A percentile compares a stretch with the other conserved stretches of the same genome.
phyloP scores from a whole-genome alignment of 2,797 vertebrate species.

The Hemibagrus guttatus region DNA sequence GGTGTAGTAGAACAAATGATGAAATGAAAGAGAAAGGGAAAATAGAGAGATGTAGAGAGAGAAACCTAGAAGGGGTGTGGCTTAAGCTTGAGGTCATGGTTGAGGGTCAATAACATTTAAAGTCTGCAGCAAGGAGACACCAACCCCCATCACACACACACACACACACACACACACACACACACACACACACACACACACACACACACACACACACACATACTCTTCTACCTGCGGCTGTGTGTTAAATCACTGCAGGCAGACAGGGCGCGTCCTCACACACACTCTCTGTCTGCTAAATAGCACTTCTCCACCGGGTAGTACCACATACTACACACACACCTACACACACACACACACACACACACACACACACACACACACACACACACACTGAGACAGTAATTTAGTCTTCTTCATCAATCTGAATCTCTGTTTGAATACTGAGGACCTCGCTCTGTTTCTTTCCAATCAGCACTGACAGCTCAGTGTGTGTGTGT shows the following conservation, averaged over 20 bases:
- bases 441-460: neutral
- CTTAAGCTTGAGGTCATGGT: conserved; percentile 67
- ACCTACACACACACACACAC: conserved; percentile 3
- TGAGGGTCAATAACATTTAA: conserved; percentile 77
- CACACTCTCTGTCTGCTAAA: neutral
- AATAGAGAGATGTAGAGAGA: conserved; percentile 30
- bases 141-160: conserved; percentile 21
- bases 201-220: neutral
- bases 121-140: conserved; percentile 62
- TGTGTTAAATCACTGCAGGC: neutral
- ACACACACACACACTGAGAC: neutral
- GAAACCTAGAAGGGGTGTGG: conserved; percentile 31
- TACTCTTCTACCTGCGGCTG: neutral
- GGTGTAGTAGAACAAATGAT: neutral
- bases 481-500: neutral
- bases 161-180: conserved; percentile 12
- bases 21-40: too few relatives aligned
- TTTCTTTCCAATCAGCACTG: neutral
- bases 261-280: neutral
- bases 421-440: neutral
- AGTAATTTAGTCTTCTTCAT: neutral
- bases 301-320: neutral
- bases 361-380: conserved; percentile 4
- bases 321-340: neutral
- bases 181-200: neutral